Base-by-base conservation (phyloP, 2,797 vertebrate species). In the Danio choprae region DNA sequence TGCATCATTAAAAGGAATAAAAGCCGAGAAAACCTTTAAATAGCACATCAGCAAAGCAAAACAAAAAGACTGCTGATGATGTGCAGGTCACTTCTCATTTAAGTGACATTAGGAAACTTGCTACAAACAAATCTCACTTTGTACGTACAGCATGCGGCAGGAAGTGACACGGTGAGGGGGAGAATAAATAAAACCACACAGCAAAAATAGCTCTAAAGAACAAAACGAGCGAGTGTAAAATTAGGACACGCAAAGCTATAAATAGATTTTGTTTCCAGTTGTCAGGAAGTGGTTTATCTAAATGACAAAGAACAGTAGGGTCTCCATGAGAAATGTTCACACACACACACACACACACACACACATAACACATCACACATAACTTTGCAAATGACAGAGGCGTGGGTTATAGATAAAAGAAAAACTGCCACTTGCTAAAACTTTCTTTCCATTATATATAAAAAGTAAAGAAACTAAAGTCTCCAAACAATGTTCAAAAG, bases 211-310 rank as follows among this genome's bases (percentile, higher is more conserved):
- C 41, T 12, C 67, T 77, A 85, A 79, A 86, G 86, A 85, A 44
- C 1, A 79, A 84, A 83, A 86, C 74, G 53, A 86, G 89, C 84
- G 86, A 88, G 83, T 86, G 84, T 90, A 90, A 92, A 92, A 90
- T 89, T 92, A 92, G 91, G 90, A 89, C 89, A 85, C 68, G 62
- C 83, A 77, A 77, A 75, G 81, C 83, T 94, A 94, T 92, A 90
- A 93, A 92, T 93, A 94, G 87, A 84, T 76, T 60, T 74, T 73
- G 82, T 86, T 90, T 83, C 84, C 84, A 48, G 85, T 86, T 90
- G 91, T 89, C 92, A 92, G 89, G 88, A 90, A 89, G 86, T 80
- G 74, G 87, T 82, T 83, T 84, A 79, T 73, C 74, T 79, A 87
- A 86, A 85, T 80, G 73, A 88, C 83, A 85, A 89, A 92, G 90